A percentile compares a stretch with the other conserved stretches of the same genome.
Conservation (phyloP, 2,113 vertebrate genomes). For the Lota lota region DNA sequence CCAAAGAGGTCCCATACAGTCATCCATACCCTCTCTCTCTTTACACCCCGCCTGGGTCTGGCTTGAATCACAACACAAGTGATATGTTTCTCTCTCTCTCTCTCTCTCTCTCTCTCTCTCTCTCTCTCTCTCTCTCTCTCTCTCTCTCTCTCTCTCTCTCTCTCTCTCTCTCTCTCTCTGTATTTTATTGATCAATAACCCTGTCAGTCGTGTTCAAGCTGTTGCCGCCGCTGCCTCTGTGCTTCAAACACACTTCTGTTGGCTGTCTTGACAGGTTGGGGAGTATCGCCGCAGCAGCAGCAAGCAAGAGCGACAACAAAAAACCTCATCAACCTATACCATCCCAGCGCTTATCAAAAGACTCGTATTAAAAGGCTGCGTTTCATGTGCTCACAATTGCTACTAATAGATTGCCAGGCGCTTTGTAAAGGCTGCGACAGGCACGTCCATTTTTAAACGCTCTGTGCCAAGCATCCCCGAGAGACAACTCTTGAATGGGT, state of each 20-base stretch:
- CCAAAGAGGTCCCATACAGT: no score
- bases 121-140: not conserved
- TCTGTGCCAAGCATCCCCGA: conserved; percentile 39
- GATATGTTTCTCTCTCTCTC: not conserved
- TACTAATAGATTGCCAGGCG: conserved; percentile 45
- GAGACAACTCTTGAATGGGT: conserved; percentile 48
- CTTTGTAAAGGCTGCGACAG: conserved; percentile 44
- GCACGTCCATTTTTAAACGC: conserved; percentile 56
- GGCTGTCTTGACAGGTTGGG: conserved; percentile 38
- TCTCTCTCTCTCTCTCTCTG: not conserved
- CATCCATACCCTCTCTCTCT: no score
- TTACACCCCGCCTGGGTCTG: no score
- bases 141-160: conserved; percentile 1
- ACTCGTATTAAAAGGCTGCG: conserved; percentile 21
- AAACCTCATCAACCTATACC: conserved; percentile 24
- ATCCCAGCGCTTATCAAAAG: conserved; percentile 35
- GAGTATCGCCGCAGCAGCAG: not conserved
- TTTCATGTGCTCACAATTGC: conserved; percentile 39
- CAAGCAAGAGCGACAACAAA: conserved; percentile 17
- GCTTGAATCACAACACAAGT: no score
- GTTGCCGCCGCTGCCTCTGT: conserved; percentile 12
- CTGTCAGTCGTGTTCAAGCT: conserved; percentile 29
- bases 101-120: not conserved
- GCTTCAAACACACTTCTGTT: conserved; percentile 33
- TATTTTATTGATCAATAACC: conserved; percentile 45